Evolutionary conservation across 2,888 invertebrate species (phyloP), one percentile per base, ranked within the genome.

Genomic region (Perdita meconis): DNA sequence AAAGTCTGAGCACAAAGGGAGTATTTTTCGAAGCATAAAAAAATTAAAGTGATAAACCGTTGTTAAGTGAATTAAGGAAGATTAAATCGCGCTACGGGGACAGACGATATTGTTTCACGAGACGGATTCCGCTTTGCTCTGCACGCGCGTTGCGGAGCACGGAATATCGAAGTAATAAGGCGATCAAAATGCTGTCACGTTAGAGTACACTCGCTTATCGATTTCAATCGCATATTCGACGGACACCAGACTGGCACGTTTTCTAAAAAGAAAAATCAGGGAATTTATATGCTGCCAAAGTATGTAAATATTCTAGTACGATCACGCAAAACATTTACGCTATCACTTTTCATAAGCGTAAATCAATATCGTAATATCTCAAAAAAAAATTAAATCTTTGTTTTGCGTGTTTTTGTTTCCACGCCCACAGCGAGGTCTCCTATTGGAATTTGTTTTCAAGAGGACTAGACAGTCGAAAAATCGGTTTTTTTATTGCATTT

Each of bases 131-230:
- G 51, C 30, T 60, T 53, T 59, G 44, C 59, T 24, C n/a, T 53
- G 38, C 22, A 50, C 30, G 6, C 10, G 47, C 10, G 4, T 13
- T 5, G 61, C 2, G 26, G 6, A 38, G 38, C n/a, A 13, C 13
- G 1, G 10, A n/a, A 19, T 30, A 30, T 30, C n/a, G n/a, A 36
- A 36, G 10, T 16, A 36, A 38, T 0, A 26, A 24, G 0, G 16
- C 1, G 13, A 6, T 26, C 8, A 12, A 19, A n/a, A 36, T 36
- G 19, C 6, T 22, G 19, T 4, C 12, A 22, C 3, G 24, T 24
- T 34, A 12, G 0, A 34, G 19, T 61, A 30, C 61, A 47, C 55
- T 34, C 61, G 73, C 61, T 73, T 55, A 50, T 22, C 30, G 56
- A 50, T 40, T 40, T 24, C 16, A 6, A n/a, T 26, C 8, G 1